These are phyloP conservation scores for Gyrodactylus salaris DNA, from an alignment of 1,140 invertebrate species.

Conservation along the genomic window DNA sequence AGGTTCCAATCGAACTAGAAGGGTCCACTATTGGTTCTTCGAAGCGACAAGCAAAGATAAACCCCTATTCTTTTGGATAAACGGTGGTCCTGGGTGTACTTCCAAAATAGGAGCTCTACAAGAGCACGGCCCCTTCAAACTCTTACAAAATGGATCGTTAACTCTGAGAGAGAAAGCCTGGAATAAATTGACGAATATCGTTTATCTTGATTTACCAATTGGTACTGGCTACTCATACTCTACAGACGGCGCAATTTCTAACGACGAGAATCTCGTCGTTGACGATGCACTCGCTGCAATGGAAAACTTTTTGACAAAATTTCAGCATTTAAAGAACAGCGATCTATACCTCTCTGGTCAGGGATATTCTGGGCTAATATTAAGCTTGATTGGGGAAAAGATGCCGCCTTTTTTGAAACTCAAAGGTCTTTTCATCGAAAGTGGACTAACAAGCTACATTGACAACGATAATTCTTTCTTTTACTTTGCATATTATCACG, in stretches of 20 bases:
- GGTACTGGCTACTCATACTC: conserved; percentile 27
- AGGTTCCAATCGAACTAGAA: conserved; percentile 12
- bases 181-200: too few relatives aligned
- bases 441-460: conserved; percentile 19
- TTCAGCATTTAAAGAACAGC: too few relatives aligned
- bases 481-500: conserved; percentile 25
- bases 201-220: conserved; percentile 26
- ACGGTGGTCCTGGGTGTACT: conserved; percentile 26
- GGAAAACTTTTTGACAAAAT: too few relatives aligned
- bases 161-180: too few relatives aligned
- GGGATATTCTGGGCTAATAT: too few relatives aligned
- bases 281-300: too few relatives aligned
- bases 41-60: conserved; percentile 12
- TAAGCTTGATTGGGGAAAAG: too few relatives aligned
- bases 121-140: conserved; percentile 26
- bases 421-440: conserved; percentile 24
- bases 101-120: conserved; percentile 22
- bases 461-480: conserved; percentile 21
- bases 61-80: conserved; percentile 26
- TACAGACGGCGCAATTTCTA: too few relatives aligned
- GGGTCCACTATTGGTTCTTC: conserved; percentile 16
- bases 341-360: too few relatives aligned
- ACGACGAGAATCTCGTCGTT: too few relatives aligned
- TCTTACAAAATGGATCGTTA: too few relatives aligned
- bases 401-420: too few relatives aligned